These are phyloP conservation scores for Triplophysa dalaica DNA, from an alignment of 2,113 vertebrate genomes.

Conservation along the genomic window DNA sequence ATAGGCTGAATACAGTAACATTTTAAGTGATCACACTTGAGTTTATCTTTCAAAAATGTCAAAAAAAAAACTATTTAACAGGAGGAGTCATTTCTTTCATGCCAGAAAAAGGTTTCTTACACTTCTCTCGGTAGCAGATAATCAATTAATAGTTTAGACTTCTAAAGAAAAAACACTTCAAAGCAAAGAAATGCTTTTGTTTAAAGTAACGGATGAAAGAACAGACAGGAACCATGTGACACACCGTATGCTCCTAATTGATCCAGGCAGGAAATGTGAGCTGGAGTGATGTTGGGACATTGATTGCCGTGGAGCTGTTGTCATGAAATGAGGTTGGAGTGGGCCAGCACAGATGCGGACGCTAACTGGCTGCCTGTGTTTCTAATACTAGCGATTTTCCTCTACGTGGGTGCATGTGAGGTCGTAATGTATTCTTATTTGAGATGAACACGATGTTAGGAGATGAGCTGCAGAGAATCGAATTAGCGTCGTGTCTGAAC, in stretches of 20 bases:
- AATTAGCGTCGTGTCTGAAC: slow-evolving; percentile 2
- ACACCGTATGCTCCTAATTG: slow-evolving; percentile 36
- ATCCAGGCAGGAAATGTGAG: slow-evolving; percentile 43
- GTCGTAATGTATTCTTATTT: slow-evolving; percentile 26
- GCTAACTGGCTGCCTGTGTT: slow-evolving; percentile 24
- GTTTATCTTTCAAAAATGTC: too few relatives aligned
- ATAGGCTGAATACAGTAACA: too few relatives aligned
- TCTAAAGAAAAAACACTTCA: background rate
- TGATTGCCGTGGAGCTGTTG: slow-evolving; percentile 22
- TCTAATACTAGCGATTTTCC: background rate
- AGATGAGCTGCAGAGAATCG: slow-evolving; percentile 22
- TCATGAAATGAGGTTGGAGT: slow-evolving; percentile 15
- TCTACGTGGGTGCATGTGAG: background rate
- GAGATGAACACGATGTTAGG: slow-evolving; percentile 20
- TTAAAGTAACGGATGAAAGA: slow-evolving; percentile 4
- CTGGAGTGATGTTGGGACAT: slow-evolving; percentile 38
- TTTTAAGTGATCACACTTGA: too few relatives aligned
- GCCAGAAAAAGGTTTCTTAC: too few relatives aligned
- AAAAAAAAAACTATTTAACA: too few relatives aligned
- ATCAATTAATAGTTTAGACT: slow-evolving; percentile 6
- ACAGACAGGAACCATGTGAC: slow-evolving; percentile 20
- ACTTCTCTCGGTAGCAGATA: background rate
- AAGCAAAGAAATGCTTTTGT: background rate
- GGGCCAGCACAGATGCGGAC: slow-evolving; percentile 1
- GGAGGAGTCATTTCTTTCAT: too few relatives aligned